phyloP scores from a whole-genome alignment of 1,140 invertebrate species.

The Spodoptera litura region DNA sequence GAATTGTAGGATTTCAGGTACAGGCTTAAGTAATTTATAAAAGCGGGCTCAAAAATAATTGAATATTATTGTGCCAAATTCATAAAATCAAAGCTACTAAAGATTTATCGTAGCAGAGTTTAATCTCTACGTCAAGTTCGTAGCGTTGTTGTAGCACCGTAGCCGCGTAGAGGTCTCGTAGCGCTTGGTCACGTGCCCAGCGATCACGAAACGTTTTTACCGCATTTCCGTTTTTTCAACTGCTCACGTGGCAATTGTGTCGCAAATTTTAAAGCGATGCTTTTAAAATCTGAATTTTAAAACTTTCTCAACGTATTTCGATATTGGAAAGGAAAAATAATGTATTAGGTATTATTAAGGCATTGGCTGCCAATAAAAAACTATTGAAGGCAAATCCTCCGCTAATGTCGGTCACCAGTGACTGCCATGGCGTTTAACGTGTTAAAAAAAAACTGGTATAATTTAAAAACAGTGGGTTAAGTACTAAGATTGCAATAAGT shows the following conservation, averaged over 20 bases:
- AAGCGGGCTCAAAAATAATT: neutral
- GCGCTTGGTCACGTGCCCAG: constrained; percentile 66
- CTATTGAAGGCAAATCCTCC: no score
- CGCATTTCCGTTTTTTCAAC: constrained; percentile 69
- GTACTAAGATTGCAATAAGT: no score
- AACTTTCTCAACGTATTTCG: neutral
- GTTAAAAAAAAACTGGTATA: no score
- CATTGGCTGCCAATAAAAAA: no score
- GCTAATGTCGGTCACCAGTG: no score
- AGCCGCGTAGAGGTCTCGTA: constrained; percentile 38
- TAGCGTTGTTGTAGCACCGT: constrained; percentile 21
- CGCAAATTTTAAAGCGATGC: constrained; percentile 38
- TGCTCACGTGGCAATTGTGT: constrained; percentile 53
- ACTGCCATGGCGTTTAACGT: no score
- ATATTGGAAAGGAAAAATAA: no score
- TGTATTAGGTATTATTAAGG: no score
- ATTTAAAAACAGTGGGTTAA: no score
- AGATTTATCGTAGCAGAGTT: neutral
- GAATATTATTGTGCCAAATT: neutral
- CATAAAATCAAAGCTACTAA: neutral
- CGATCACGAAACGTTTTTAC: constrained; percentile 76
- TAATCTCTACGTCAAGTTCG: constrained; percentile 9
- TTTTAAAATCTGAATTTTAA: constrained; percentile 27
- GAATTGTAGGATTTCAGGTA: no score
- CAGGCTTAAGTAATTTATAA: neutral